Evolutionary conservation across 30 jellyfish, hydroid and myxozoan species (phyloP).

Genomic region (Catostylus mosaicus): DNA sequence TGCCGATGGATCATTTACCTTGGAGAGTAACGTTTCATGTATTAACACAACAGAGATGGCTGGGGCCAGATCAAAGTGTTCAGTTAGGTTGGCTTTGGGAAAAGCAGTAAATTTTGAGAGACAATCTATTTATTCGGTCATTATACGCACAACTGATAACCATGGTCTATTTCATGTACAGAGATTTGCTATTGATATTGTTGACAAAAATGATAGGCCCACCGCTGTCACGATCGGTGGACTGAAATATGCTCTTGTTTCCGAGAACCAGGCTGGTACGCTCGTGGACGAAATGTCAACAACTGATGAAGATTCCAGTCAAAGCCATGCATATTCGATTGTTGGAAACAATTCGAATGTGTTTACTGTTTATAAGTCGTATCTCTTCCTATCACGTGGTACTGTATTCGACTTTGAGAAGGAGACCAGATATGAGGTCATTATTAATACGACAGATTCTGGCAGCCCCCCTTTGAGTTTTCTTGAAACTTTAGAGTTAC

Average conservation of each 20-base stretch:
- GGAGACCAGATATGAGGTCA: constrained; percentile 18
- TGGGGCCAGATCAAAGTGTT: constrained; percentile 61
- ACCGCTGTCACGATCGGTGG: constrained; percentile 75
- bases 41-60: constrained; percentile 29
- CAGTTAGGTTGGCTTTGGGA: constrained; percentile 30
- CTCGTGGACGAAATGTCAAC: constrained; percentile 71
- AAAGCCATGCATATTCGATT: constrained; percentile 41
- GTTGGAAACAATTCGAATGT: constrained; percentile 42
- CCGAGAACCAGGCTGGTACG: constrained; percentile 67
- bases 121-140: constrained; percentile 18
- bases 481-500: constrained; percentile 50
- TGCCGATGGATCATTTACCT: constrained; percentile 56
- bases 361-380: constrained; percentile 4
- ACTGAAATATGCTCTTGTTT: constrained; percentile 56
- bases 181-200: constrained; percentile 47
- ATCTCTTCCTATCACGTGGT: constrained; percentile 44
- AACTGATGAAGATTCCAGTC: constrained; percentile 72
- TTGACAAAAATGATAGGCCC: constrained; percentile 82
- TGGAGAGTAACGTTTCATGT: constrained; percentile 44
- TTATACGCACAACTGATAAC: constrained; percentile 66
- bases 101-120: constrained; percentile 61
- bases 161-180: constrained; percentile 66
- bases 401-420: constrained; percentile 47
- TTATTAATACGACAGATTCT: constrained; percentile 53
- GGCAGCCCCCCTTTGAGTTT: constrained; percentile 85